Base-by-base conservation (phyloP, 2,888 invertebrate genomes). In the Mystacides longicornis region DNA sequence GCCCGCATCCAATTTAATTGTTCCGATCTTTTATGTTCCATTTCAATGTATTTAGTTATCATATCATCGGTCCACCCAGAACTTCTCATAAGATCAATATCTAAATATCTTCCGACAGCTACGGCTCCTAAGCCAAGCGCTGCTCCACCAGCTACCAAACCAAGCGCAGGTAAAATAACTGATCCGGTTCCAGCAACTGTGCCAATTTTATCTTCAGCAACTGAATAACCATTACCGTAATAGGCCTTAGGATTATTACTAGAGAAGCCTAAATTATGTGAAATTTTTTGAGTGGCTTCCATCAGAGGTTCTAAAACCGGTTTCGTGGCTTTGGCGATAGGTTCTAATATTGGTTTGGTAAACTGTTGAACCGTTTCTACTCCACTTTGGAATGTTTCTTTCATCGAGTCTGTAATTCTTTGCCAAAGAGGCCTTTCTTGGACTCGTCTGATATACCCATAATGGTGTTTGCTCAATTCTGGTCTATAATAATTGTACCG, bases 51-150 rank as follows among this genome's bases (percentile, higher is more conserved):
- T 4, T 75, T 74, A 58, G 71, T 66, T 18, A 71, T 68, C 7
- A 70, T 70, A 4, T 60, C 59, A 42, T 72, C 73, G 56, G 64
- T 72, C 53, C 65, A 68, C 3, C 71, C 77, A n/a, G 76, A 72
- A 54, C 79, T 76, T 48, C 81, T 79, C 70, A 83, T 75, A 18
- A 83, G 69, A 63, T 83, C 82, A 0, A 81, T 81, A 62, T 85
- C 84, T 7, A 87, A 70, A 57, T 85, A 81, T 61, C 87, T 77
- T 7, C 88, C 88, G 57, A 89, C 82, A 0, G 89, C 89, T 0
- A 88, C 86, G 0, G 88, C 89, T 3, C 88, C 89, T n/a, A 89
- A 78, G 1, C 88, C 87, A 21, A 89, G 69, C 1, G 89, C 89
- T 0, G 89, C 89, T 14, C 89, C 89, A n/a, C 89, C 88, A 9